These are phyloP conservation scores for Trichacis sp. DNA, from an alignment of 2,888 invertebrate genomes.

Conservation along the genomic window DNA sequence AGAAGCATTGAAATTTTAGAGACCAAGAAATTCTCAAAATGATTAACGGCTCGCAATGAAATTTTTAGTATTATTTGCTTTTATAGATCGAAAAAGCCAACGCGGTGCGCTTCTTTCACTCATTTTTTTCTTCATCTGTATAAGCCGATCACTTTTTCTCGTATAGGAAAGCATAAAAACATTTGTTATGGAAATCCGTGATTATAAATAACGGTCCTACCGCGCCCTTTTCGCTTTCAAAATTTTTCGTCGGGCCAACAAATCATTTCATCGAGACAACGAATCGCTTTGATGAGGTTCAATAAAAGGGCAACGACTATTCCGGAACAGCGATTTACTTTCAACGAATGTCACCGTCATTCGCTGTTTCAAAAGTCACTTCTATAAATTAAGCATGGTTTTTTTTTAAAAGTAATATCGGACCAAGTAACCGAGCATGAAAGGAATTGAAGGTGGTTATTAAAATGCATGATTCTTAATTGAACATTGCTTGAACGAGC, in stretches of 20 bases:
- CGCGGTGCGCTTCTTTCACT: neutral
- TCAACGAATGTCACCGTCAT: neutral
- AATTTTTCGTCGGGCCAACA: neutral
- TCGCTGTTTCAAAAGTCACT: neutral
- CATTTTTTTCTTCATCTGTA: neutral
- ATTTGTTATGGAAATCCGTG: neutral
- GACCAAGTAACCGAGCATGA: neutral
- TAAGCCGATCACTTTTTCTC: neutral
- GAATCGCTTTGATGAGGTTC: neutral
- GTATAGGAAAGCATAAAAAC: neutral
- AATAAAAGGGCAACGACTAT: neutral
- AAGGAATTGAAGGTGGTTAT: neutral
- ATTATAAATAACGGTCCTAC: neutral
- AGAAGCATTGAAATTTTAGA: too few relatives aligned
- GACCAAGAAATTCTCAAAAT: too few relatives aligned
- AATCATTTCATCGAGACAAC: neutral
- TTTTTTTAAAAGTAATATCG: neutral
- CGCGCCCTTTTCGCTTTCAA: neutral
- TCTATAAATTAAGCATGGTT: neutral
- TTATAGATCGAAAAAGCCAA: too few relatives aligned
- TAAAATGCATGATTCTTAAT: neutral
- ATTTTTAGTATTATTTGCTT: too few relatives aligned
- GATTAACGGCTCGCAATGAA: too few relatives aligned
- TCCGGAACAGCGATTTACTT: neutral
- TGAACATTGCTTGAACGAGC: neutral